A percentile compares a stretch with the other conserved stretches of the same genome.
Evolutionary conservation across 2,797 vertebrate genomes (phyloP).

Genomic region (Megalops cyprinoides): DNA sequence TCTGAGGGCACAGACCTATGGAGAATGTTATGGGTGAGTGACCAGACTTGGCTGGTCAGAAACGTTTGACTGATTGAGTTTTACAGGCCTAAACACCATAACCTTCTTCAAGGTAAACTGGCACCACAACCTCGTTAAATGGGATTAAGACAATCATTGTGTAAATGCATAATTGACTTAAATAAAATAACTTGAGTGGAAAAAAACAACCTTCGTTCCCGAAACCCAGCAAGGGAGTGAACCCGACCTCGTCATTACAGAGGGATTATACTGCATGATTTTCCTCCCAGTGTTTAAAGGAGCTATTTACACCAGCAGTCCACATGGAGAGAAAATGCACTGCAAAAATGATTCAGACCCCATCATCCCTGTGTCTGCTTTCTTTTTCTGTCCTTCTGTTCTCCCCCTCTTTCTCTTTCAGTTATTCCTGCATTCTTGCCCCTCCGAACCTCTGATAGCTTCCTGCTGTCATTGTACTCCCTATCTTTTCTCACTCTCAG

Average conservation of each 20-base stretch:
- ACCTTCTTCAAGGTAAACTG: slow-evolving; percentile 44
- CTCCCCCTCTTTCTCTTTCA: not conserved
- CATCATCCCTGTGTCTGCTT: not conserved
- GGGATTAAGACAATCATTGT: slow-evolving; percentile 58
- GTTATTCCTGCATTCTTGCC: not conserved
- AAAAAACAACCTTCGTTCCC: slow-evolving; percentile 48
- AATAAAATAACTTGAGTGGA: slow-evolving; percentile 62
- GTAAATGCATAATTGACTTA: slow-evolving; percentile 66
- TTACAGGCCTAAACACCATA: slow-evolving; percentile 45
- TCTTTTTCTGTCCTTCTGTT: not conserved
- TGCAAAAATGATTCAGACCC: not conserved
- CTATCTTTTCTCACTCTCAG: slow-evolving; percentile 24
- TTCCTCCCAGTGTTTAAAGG: slow-evolving; percentile 27
- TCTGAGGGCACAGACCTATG: too few species aligned
- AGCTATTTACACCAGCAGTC: slow-evolving; percentile 21
- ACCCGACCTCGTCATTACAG: slow-evolving; percentile 19
- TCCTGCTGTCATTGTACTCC: not conserved
- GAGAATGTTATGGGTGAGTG: not conserved
- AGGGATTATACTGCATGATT: not conserved
- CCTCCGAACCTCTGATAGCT: not conserved
- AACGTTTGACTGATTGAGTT: slow-evolving; percentile 11
- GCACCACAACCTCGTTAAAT: slow-evolving; percentile 62
- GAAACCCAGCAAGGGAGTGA: slow-evolving; percentile 25
- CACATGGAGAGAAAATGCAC: not conserved
- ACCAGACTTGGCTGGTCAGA: not conserved